phyloP scores from a whole-genome alignment of 1,140 invertebrate genomes.

The Thereuonema tuberculata region DNA sequence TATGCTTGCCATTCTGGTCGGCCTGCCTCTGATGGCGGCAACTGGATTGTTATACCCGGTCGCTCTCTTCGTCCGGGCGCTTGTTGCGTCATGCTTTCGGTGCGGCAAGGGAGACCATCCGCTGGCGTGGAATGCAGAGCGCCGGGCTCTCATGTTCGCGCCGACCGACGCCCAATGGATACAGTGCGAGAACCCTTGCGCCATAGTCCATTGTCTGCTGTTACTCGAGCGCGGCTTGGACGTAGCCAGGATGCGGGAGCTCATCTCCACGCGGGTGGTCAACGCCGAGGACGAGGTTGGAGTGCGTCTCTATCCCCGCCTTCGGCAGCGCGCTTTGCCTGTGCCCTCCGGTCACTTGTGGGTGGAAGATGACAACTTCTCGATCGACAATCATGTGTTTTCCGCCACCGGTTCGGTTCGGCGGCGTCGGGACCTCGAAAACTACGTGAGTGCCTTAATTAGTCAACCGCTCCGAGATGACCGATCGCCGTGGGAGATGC shows the following conservation, averaged over 20 bases:
- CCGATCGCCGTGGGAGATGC: constrained; percentile 43
- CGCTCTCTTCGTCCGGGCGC: constrained; percentile 19
- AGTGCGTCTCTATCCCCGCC: constrained; percentile 34
- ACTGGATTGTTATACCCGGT: constrained; percentile 19
- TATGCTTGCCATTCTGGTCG: constrained; percentile 30
- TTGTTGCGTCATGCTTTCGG: constrained; percentile 14
- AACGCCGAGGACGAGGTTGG: constrained; percentile 30
- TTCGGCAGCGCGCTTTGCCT: constrained; percentile 32
- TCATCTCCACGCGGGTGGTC: constrained; percentile 35
- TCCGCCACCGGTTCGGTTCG: constrained; percentile 27
- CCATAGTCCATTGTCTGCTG: constrained; percentile 38
- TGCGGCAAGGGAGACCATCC: constrained; percentile 17
- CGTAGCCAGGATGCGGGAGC: constrained; percentile 32
- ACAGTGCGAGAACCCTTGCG: constrained; percentile 16
- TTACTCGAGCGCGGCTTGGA: constrained; percentile 36
- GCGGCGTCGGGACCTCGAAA: constrained; percentile 30
- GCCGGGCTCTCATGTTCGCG: constrained; percentile 18
- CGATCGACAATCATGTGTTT: constrained; percentile 40
- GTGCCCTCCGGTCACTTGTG: constrained; percentile 36
- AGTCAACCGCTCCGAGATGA: constrained; percentile 30
- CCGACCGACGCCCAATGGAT: constrained; percentile 36
- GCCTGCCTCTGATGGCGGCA: constrained; percentile 27
- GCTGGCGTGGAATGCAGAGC: constrained; percentile 9
- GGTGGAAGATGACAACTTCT: constrained; percentile 37
- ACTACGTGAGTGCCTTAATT: constrained; percentile 35